These are phyloP conservation scores for Eulithis testata DNA, from an alignment of 2,888 invertebrate species.

Conservation along the genomic window DNA sequence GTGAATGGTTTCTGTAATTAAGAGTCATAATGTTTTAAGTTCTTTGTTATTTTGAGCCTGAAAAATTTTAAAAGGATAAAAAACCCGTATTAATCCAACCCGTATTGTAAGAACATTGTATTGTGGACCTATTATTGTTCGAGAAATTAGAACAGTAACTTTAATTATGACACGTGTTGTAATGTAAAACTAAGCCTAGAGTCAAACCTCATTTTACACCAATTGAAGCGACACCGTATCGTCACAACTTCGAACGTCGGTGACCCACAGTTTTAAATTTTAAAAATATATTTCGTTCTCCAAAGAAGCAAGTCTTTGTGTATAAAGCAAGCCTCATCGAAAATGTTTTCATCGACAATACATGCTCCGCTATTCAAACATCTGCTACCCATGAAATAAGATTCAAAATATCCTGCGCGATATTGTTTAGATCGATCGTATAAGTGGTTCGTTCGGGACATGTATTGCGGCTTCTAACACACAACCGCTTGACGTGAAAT, in stretches of 20 bases:
- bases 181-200: too few relatives aligned
- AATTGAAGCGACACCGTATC: not conserved
- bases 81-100: too few relatives aligned
- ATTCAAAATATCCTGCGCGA: slow-evolving; percentile 39
- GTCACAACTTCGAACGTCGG: slow-evolving; percentile 1
- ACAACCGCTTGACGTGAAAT: slow-evolving; percentile 24
- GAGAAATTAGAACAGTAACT: too few relatives aligned
- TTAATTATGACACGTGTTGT: too few relatives aligned
- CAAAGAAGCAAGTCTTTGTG: slow-evolving; percentile 54
- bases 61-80: too few relatives aligned
- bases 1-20: too few relatives aligned
- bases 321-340: slow-evolving; percentile 51
- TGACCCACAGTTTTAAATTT: slow-evolving; percentile 33
- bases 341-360: slow-evolving; percentile 61
- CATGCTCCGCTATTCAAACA: slow-evolving; percentile 28
- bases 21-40: too few relatives aligned
- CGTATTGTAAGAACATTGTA: too few relatives aligned
- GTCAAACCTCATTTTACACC: too few relatives aligned
- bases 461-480: slow-evolving; percentile 47
- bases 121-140: too few relatives aligned
- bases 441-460: slow-evolving; percentile 53
- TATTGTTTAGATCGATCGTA: slow-evolving; percentile 50
- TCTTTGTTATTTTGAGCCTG: too few relatives aligned
- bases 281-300: slow-evolving; percentile 47
- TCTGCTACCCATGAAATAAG: slow-evolving; percentile 27